Conservation (phyloP, 2,797 vertebrate species). For the Champsocephalus gunnari region DNA sequence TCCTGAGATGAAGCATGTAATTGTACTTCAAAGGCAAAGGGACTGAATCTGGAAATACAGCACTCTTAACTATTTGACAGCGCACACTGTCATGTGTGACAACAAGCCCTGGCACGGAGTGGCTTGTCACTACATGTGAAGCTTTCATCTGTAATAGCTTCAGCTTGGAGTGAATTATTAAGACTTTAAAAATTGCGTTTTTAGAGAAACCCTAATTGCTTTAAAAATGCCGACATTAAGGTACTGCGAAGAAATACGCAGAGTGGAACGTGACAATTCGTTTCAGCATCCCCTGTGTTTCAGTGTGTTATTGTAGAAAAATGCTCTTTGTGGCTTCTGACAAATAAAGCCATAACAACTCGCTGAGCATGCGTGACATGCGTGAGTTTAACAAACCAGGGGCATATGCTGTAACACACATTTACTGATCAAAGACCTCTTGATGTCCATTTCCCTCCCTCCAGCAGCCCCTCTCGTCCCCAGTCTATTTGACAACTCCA, state of each 20-base stretch:
- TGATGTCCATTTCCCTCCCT: constrained; percentile 48
- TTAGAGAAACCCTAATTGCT: constrained; percentile 21
- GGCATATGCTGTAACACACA: neutral
- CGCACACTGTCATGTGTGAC: constrained; percentile 43
- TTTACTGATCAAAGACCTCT: constrained; percentile 49
- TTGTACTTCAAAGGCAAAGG: constrained; percentile 59
- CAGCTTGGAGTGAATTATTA: constrained; percentile 41
- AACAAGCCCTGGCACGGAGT: constrained; percentile 21
- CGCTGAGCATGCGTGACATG: constrained; percentile 21
- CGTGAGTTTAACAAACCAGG: constrained; percentile 8
- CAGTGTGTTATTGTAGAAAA: neutral
- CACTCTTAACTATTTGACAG: constrained; percentile 35
- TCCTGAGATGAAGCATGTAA: constrained; percentile 51
- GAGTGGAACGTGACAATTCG: constrained; percentile 8
- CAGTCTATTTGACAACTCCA: constrained; percentile 72
- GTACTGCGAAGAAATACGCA: neutral
- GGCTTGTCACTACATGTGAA: constrained; percentile 30
- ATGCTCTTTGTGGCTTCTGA: neutral
- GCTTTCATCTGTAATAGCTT: constrained; percentile 48
- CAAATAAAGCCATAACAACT: constrained; percentile 15
- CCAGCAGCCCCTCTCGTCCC: constrained; percentile 33
- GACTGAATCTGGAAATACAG: constrained; percentile 29
- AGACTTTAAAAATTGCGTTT: constrained; percentile 28
- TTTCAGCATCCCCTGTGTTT: neutral
- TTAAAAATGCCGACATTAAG: constrained; percentile 5